Conservation (phyloP, 23 tunicate genomes). For the Clavelina lepadiformis region DNA sequence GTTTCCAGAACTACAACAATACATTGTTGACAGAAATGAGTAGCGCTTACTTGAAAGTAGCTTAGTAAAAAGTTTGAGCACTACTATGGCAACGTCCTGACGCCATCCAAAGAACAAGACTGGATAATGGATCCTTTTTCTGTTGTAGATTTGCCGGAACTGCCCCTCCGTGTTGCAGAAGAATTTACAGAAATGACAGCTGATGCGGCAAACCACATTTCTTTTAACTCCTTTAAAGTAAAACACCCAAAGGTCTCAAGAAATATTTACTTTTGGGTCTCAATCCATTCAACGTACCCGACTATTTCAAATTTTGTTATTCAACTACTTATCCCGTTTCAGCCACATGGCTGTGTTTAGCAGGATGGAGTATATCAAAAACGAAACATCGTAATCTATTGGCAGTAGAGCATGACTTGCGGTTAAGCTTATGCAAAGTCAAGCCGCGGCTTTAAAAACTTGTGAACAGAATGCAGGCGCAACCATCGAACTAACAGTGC, state of each 20-base stretch:
- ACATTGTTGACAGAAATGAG: constrained; percentile 17
- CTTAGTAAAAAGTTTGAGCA: constrained; percentile 31
- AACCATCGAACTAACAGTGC: constrained; percentile 18
- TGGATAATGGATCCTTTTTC: constrained; percentile 43
- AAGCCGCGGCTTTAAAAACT: constrained; percentile 20
- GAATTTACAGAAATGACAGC: constrained; percentile 30
- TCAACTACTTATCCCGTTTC: constrained; percentile 17
- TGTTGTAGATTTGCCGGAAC: constrained; percentile 24
- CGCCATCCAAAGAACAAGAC: constrained; percentile 29
- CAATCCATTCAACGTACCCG: constrained; percentile 9
- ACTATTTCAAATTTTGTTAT: constrained; percentile 22
- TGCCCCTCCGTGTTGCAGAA: constrained; percentile 43
- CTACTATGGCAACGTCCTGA: constrained; percentile 13
- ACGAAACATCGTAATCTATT: constrained; percentile 23
- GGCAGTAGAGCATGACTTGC: constrained; percentile 20
- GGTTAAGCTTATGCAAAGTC: constrained; percentile 22
- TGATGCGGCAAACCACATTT: constrained; percentile 24
- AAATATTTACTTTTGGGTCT: constrained; percentile 26
- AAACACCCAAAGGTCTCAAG: constrained; percentile 16
- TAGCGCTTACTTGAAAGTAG: constrained; percentile 18
- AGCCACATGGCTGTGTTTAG: constrained; percentile 18
- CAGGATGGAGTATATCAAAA: constrained; percentile 13
- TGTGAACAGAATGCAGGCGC: constrained; percentile 18
- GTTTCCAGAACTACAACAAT: constrained; percentile 26
- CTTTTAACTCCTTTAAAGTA: constrained; percentile 17